Conservation (phyloP, 2,797 vertebrate species). For the Aldrovandia affinis region DNA sequence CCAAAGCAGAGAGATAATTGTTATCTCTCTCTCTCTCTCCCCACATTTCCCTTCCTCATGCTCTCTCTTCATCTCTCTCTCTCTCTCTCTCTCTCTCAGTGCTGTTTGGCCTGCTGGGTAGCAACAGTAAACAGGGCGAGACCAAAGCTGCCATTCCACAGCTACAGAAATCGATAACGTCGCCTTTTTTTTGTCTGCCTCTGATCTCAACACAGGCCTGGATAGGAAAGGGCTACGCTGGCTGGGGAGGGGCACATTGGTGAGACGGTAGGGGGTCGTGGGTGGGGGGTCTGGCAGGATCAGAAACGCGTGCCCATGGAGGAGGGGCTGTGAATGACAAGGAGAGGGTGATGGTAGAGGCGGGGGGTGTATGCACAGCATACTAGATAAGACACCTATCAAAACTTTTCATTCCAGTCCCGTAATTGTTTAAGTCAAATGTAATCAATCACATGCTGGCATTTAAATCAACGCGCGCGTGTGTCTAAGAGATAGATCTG, state of each 20-base stretch:
- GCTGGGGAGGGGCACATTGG: not conserved
- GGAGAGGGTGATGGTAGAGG: not conserved
- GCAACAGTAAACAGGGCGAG: constrained; percentile 7
- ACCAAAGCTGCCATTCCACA: constrained; percentile 15
- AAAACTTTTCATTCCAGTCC: not conserved
- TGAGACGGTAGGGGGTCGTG: no score
- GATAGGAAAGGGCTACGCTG: not conserved
- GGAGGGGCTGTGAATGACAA: not conserved
- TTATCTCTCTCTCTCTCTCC: not conserved
- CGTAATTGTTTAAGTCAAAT: not conserved
- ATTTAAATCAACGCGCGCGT: not conserved
- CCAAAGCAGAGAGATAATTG: not conserved
- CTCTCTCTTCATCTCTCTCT: not conserved
- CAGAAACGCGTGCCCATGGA: not conserved
- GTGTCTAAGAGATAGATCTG: not conserved
- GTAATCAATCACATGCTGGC: not conserved
- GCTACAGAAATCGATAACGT: not conserved
- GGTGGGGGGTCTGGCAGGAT: not conserved
- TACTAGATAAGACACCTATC: not conserved
- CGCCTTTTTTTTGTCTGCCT: not conserved
- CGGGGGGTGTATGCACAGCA: not conserved
- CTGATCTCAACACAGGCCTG: not conserved
- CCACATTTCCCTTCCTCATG: not conserved
- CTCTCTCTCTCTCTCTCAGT: not conserved
- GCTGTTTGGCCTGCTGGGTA: constrained; percentile 7